Conservation (phyloP, 2,888 invertebrate genomes). For the Falcaria lacertinaria region DNA sequence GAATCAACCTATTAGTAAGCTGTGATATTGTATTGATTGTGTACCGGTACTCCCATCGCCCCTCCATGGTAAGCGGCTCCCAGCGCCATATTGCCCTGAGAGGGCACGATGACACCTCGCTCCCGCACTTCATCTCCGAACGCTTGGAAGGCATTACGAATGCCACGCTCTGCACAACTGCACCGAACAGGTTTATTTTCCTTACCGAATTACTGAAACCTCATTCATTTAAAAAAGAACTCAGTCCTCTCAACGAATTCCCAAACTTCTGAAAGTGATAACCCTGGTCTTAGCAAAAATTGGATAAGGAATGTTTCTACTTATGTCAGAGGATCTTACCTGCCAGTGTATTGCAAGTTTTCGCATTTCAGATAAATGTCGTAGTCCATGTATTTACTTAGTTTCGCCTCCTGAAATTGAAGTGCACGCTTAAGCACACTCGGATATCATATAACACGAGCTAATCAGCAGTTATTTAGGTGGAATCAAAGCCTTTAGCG, state of each 20-base stretch:
- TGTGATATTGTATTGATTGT: neutral
- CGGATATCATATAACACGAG: neutral
- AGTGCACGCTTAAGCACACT: neutral
- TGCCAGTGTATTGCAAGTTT: constrained; percentile 91
- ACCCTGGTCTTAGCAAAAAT: too few species aligned
- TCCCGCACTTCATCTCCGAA: constrained; percentile 34
- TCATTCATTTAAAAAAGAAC: too few species aligned
- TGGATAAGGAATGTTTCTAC: too few species aligned
- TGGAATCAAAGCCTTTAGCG: neutral
- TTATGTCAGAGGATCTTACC: constrained; percentile 74
- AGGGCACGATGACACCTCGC: constrained; percentile 65
- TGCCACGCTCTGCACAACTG: constrained; percentile 65
- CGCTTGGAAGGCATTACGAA: constrained; percentile 55
- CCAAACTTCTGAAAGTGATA: too few species aligned
- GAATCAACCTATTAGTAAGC: too few species aligned
- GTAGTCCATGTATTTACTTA: constrained; percentile 81
- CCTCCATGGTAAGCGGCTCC: constrained; percentile 68
- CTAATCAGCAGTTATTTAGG: neutral
- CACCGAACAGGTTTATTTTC: neutral
- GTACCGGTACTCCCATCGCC: constrained; percentile 58
- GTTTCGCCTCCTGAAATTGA: constrained; percentile 64
- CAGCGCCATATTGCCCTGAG: constrained; percentile 62
- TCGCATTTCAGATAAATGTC: constrained; percentile 90
- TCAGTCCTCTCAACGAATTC: too few species aligned
- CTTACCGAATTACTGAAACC: neutral